phyloP scores from a whole-genome alignment of 2,113 vertebrate species.

The Lepisosteus oculatus region DNA sequence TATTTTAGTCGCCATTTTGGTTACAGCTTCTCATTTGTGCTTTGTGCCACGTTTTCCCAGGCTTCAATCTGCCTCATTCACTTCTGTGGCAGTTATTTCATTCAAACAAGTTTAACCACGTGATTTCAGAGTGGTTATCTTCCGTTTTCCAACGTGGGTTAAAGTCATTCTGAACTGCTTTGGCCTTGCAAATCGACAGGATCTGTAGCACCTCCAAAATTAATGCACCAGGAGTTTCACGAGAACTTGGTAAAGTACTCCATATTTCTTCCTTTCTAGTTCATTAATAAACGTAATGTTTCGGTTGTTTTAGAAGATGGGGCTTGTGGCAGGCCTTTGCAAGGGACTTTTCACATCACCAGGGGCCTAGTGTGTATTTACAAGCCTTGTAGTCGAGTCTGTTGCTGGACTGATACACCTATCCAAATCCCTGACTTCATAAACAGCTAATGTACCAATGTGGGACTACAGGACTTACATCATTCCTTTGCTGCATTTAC shows the following conservation, averaged over 20 bases:
- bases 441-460: no score
- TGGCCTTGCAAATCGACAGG: neutral
- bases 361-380: neutral
- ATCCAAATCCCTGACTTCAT: neutral
- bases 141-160: constrained; percentile 2
- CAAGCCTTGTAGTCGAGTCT: neutral
- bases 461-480: no score
- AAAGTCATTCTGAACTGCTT: neutral
- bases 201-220: neutral
- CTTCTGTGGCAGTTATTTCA: constrained; percentile 4
- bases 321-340: neutral
- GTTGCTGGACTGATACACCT: neutral
- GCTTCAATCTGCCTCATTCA: neutral
- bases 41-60: neutral
- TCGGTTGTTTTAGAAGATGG: neutral
- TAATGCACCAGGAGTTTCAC: neutral
- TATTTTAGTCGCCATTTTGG: neutral
- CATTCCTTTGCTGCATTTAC: no score
- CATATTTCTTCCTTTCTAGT: neutral
- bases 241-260: neutral
- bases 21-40: neutral
- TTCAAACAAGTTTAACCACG: constrained; percentile 1
- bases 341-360: neutral
- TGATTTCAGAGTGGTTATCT: constrained; percentile 1
- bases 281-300: neutral